A percentile compares a stretch with the other conserved stretches of the same genome.
Conservation (phyloP, 1,140 invertebrate species). For the Bombus huntii region DNA sequence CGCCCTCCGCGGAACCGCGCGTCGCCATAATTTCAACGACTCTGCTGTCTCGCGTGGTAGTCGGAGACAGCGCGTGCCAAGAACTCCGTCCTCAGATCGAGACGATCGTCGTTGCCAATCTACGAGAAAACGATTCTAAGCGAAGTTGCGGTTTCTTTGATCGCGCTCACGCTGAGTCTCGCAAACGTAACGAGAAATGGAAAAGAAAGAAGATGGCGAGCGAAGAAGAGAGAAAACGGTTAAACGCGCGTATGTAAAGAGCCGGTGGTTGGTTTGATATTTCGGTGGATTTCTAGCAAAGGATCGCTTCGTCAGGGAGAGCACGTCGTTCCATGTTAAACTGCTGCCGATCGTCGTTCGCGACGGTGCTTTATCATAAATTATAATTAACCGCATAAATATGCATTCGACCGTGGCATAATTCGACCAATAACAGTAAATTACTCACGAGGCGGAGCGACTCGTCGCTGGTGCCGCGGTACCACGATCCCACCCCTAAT, state of each 20-base stretch:
- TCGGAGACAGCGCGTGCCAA: no score
- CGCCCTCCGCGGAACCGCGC: neutral
- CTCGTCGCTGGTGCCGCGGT: slow-evolving; percentile 62
- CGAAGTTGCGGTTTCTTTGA: no score
- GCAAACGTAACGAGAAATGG: no score
- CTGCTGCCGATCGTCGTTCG: slow-evolving; percentile 73
- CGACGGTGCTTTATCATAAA: slow-evolving; percentile 81
- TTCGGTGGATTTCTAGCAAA: slow-evolving; percentile 12
- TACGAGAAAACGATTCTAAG: no score
- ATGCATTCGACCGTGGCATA: slow-evolving; percentile 82
- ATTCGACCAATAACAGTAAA: slow-evolving; percentile 83
- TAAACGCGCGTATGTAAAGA: no score
- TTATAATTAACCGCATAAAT: slow-evolving; percentile 83
- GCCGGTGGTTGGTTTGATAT: neutral
- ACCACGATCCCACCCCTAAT: slow-evolving; percentile 45
- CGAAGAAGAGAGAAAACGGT: no score
- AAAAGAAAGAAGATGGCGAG: neutral
- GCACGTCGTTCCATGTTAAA: slow-evolving; percentile 31
- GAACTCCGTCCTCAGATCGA: neutral
- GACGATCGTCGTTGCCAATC: neutral
- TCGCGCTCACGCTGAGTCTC: no score
- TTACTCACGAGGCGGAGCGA: slow-evolving; percentile 79
- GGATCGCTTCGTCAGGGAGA: slow-evolving; percentile 32
- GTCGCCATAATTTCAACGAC: neutral
- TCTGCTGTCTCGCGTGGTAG: neutral